phyloP scores from a whole-genome alignment of 2,888 invertebrate genomes.

The Antitype chi region DNA sequence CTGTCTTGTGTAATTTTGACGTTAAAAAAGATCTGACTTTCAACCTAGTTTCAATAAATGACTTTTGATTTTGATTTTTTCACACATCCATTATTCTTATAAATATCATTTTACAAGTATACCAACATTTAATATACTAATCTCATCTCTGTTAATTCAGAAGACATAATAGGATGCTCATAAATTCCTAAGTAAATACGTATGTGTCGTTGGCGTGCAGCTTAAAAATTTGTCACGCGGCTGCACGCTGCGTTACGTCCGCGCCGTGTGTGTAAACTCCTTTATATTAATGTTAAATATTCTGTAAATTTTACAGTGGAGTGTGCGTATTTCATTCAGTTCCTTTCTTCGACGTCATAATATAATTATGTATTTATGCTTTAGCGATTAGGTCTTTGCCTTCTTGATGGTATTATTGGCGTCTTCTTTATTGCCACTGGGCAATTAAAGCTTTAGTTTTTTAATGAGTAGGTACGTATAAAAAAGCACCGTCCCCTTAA shows the following conservation, averaged over 20 bases:
- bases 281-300: slow-evolving; percentile 53
- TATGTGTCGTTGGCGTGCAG: slow-evolving; percentile 48
- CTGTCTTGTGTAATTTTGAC: no score
- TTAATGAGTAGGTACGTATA: no score
- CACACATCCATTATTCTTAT: background rate
- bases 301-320: slow-evolving; percentile 26
- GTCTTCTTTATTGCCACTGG: background rate
- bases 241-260: slow-evolving; percentile 72
- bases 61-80: no score
- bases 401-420: background rate
- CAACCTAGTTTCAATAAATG: no score
- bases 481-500: no score
- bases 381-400: background rate
- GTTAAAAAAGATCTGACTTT: no score
- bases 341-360: background rate
- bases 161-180: slow-evolving; percentile 71
- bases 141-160: background rate
- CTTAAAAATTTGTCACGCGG: slow-evolving; percentile 78
- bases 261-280: slow-evolving; percentile 57
- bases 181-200: slow-evolving; percentile 73
- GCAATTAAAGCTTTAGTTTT: background rate
- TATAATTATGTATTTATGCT: background rate
- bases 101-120: background rate
- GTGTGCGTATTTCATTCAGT: background rate
- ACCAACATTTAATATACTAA: background rate